These are phyloP conservation scores for Cryptotermes secundus DNA, from an alignment of 1,140 invertebrate genomes.

Conservation along the genomic window DNA sequence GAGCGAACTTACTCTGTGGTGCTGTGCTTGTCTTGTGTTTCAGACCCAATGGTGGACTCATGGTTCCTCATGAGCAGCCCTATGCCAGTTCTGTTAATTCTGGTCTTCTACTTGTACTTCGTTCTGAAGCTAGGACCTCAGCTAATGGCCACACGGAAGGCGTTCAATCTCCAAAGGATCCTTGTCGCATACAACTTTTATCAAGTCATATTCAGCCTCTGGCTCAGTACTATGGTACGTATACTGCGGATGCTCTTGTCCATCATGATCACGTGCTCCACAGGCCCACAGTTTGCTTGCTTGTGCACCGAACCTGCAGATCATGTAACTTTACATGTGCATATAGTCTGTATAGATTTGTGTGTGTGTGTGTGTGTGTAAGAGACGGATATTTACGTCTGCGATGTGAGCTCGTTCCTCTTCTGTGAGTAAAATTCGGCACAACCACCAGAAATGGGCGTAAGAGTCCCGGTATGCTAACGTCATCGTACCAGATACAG, in stretches of 20 bases:
- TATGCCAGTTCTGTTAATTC: constrained; percentile 61
- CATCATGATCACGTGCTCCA: background rate
- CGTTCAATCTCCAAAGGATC: constrained; percentile 62
- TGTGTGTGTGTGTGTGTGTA: too few species aligned
- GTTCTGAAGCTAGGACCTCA: constrained; percentile 69
- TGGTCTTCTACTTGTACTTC: constrained; percentile 62
- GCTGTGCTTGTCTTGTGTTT: constrained; percentile 35
- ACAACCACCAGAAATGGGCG: too few species aligned
- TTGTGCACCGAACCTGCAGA: too few species aligned
- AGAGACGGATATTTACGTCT: too few species aligned
- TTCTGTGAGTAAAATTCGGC: too few species aligned
- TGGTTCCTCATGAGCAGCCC: constrained; percentile 75
- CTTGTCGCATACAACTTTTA: constrained; percentile 70
- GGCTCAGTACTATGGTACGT: constrained; percentile 60
- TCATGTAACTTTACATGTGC: too few species aligned
- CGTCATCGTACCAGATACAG: too few species aligned
- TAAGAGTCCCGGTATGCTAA: too few species aligned
- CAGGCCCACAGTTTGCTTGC: too few species aligned
- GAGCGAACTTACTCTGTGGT: too few species aligned
- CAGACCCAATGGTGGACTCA: constrained; percentile 61
- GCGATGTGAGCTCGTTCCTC: too few species aligned
- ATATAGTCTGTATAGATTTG: too few species aligned
- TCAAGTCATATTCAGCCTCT: constrained; percentile 67
- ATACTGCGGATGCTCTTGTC: background rate
- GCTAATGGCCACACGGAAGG: constrained; percentile 65